These are phyloP conservation scores for Eupithecia insigniata DNA, from an alignment of 2,888 invertebrate species.

Conservation along the genomic window DNA sequence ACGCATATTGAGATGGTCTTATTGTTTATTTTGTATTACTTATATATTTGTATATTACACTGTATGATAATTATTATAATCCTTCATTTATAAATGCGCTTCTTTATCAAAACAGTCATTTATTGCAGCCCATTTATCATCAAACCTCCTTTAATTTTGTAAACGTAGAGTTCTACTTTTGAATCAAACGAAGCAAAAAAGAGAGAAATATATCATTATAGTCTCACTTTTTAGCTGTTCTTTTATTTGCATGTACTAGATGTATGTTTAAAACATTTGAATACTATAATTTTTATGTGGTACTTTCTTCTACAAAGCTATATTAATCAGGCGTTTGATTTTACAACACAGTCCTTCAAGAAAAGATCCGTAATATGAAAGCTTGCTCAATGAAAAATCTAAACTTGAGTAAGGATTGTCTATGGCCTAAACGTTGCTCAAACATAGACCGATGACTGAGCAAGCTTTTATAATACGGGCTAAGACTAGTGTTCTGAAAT, in stretches of 20 bases:
- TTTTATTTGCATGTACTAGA: neutral
- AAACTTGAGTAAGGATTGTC: too few relatives aligned
- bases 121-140: neutral
- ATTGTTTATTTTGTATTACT: too few relatives aligned
- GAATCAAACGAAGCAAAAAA: too few relatives aligned
- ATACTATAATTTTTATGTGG: neutral
- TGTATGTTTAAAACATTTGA: neutral
- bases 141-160: neutral
- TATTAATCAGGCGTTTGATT: neutral
- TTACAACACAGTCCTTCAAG: neutral
- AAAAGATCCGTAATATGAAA: too few relatives aligned
- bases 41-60: too few relatives aligned
- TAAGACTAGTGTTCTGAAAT: neutral
- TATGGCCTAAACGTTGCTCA: too few relatives aligned
- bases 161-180: too few relatives aligned
- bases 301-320: neutral
- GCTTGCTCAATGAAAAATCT: too few relatives aligned
- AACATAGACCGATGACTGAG: too few relatives aligned
- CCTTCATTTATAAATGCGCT: slow-evolving; percentile 24
- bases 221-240: neutral
- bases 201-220: neutral
- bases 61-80: neutral
- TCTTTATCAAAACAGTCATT: slow-evolving; percentile 8
- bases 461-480: too few relatives aligned
- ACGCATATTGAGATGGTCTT: neutral